phyloP scores from a whole-genome alignment of 2,797 vertebrate species.

The Naso thynnoides region DNA sequence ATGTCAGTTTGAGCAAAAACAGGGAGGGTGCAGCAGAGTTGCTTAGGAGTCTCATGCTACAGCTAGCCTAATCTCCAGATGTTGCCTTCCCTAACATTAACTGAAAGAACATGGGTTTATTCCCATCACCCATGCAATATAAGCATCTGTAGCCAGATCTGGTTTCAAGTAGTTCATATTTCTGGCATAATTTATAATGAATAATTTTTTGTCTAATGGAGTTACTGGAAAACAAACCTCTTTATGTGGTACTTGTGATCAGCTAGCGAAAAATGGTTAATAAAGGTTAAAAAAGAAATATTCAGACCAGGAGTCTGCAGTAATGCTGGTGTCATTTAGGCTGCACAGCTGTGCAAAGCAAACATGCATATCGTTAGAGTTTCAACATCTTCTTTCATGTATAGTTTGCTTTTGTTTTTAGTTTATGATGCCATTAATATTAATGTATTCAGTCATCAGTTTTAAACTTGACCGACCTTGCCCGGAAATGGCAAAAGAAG shows the following conservation, averaged over 20 bases:
- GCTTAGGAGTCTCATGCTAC: too few species aligned
- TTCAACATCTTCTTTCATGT: too few species aligned
- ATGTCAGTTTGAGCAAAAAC: too few species aligned
- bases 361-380: not conserved
- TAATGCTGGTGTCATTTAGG: not conserved
- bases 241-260: too few species aligned
- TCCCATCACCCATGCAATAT: constrained; percentile 4
- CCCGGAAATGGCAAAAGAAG: too few species aligned
- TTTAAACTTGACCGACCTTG: not conserved
- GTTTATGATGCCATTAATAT: not conserved
- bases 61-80: too few species aligned
- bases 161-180: constrained; percentile 6
- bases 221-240: not conserved
- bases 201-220: not conserved
- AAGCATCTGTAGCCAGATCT: constrained; percentile 14
- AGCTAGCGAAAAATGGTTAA: not conserved
- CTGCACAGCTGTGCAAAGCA: too few species aligned
- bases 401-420: too few species aligned
- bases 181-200: not conserved
- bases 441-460: not conserved
- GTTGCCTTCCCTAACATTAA: too few species aligned
- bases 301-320: not conserved
- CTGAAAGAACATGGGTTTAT: constrained; percentile 38
- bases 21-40: too few species aligned
- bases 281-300: not conserved